phyloP scores from a whole-genome alignment of 2,888 invertebrate species.

The Oligia fasciuncula region DNA sequence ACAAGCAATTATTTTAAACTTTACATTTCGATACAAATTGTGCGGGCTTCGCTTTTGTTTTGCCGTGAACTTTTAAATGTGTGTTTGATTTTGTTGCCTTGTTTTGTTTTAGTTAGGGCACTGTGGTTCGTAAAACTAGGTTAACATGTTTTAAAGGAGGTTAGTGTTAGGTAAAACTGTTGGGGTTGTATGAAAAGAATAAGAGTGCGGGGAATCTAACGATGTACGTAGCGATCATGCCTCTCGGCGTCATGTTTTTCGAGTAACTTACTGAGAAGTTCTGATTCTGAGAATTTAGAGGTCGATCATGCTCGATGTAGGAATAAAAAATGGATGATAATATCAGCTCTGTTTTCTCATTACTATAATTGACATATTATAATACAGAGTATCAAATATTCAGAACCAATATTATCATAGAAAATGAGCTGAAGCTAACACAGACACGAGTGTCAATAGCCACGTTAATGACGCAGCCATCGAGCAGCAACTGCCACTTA shows the following conservation, averaged over 20 bases:
- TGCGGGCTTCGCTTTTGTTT: constrained; percentile 54
- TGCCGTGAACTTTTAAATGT: constrained; percentile 58
- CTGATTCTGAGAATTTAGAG: constrained; percentile 1
- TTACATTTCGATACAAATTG: constrained; percentile 66
- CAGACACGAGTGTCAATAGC: constrained; percentile 22
- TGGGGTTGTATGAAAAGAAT: constrained; percentile 35
- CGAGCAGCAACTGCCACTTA: constrained; percentile 39
- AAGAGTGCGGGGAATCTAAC: constrained; percentile 19
- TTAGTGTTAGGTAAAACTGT: constrained; percentile 48
- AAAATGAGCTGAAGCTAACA: constrained; percentile 25
- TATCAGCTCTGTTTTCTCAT: background rate
- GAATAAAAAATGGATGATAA: constrained; percentile 4
- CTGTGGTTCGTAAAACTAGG: constrained; percentile 50
- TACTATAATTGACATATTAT: constrained; percentile 23
- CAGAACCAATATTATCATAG: constrained; percentile 10
- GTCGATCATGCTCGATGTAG: background rate
- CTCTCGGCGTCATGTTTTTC: constrained; percentile 10
- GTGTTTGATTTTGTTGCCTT: constrained; percentile 58
- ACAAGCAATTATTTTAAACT: constrained; percentile 65
- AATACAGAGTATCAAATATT: constrained; percentile 22
- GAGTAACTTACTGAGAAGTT: constrained; percentile 4
- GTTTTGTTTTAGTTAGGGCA: constrained; percentile 55
- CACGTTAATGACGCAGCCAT: constrained; percentile 44
- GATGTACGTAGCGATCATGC: constrained; percentile 19
- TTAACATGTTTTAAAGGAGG: constrained; percentile 56